Evolutionary conservation across 2,888 invertebrate species (phyloP), one percentile per base, ranked within the genome.

Genomic region (Drosophila limbata): DNA sequence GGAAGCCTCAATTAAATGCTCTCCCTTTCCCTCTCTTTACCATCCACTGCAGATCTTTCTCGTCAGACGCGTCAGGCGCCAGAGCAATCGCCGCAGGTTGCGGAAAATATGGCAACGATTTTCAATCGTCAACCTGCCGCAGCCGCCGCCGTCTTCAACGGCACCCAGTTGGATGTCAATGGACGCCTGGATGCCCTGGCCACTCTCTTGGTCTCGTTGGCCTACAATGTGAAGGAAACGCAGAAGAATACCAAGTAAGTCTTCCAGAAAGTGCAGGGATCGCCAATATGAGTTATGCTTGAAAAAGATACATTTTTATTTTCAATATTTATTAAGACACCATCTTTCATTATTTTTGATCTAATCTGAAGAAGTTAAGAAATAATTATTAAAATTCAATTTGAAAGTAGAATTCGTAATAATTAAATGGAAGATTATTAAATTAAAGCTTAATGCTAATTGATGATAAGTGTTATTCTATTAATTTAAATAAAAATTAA

Each of bases 131-230:
- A 25, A 9, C 17, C 53, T 19, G 21, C 9, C 2, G 19, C 39
- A 10, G 19, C 42, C 0, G 21, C n/a, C n/a, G 42, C 28, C 1
- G 15, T n/a, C 3, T 10, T 10, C 11, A 83, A 67, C 21, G 33
- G 1, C 10, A 55, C 25, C 9, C n/a, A 67, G 2, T 1, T 47
- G 37, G 72, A 61, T 4, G 35, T 79, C 2, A 10, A 48, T 3
- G 28, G 71, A 1, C 88, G 81, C 19, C 64, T 92, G 39, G 89
- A 91, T 31, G 83, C 90, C 3, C 56, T 92, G 35, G 91, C 90
- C 17, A 84, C 84, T 2, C 76, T 91, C 8, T 59, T 92, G 51
- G 63, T 84, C 50, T 91, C 92, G 4, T 78, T 92, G 15, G 81
- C 90, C 13, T 59, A 66, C 13, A 81, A 81, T 13, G 73, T 85